Evolutionary conservation across 2,797 vertebrate genomes (phyloP).

Genomic region (Geranospiza caerulescens): DNA sequence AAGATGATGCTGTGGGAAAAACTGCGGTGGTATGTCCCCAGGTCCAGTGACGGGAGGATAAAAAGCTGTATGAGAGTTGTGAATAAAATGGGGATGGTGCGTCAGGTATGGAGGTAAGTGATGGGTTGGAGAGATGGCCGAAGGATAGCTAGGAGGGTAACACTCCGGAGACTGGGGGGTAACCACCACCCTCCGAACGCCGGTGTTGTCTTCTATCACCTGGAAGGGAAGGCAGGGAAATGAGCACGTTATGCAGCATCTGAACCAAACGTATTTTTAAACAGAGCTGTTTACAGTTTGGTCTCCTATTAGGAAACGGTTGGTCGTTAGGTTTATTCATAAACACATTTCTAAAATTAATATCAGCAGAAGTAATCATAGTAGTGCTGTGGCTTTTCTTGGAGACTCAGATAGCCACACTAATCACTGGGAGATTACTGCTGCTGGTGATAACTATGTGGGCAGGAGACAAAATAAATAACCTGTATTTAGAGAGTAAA

Average conservation of each 20-base stretch:
- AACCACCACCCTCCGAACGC: constrained; percentile 94
- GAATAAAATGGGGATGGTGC: constrained; percentile 92
- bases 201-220: constrained; percentile 96
- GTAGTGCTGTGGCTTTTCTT: background rate
- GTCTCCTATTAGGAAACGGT: background rate
- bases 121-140: constrained; percentile 92
- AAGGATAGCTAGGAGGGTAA: constrained; percentile 93
- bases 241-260: background rate
- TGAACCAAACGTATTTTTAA: background rate
- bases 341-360: constrained; percentile 48
- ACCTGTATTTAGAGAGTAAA: constrained; percentile 22
- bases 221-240: constrained; percentile 61
- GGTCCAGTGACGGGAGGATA: constrained; percentile 92
- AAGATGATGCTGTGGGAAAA: constrained; percentile 93
- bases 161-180: constrained; percentile 96
- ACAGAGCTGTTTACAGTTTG: background rate
- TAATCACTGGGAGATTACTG: background rate
- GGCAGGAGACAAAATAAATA: background rate
- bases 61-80: constrained; percentile 91
- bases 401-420: constrained; percentile 7
- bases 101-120: constrained; percentile 92
- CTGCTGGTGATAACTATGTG: constrained; percentile 10
- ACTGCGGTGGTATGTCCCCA: constrained; percentile 90
- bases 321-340: background rate
- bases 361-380: background rate